These are phyloP conservation scores for Pachydiplax longipennis DNA, from an alignment of 2,888 invertebrate genomes.

Conservation along the genomic window DNA sequence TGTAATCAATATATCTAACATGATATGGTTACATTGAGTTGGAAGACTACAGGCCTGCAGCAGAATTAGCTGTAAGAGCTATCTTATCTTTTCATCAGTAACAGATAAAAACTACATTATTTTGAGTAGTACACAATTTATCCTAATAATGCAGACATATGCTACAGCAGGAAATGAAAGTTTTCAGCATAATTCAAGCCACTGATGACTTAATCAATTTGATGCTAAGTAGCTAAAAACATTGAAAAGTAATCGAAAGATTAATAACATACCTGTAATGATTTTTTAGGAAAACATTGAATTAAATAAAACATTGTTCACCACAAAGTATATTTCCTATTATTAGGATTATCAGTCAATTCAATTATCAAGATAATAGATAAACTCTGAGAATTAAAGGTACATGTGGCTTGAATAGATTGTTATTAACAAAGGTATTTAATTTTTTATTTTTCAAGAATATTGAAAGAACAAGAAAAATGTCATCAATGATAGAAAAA, in stretches of 20 bases:
- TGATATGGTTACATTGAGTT: background rate
- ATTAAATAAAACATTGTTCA: background rate
- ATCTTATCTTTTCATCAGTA: background rate
- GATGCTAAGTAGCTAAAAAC: background rate
- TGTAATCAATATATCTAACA: background rate
- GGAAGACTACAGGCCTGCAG: background rate
- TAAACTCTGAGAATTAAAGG: background rate
- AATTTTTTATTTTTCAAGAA: background rate
- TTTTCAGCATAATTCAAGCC: background rate
- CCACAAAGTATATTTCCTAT: background rate
- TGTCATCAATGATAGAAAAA: background rate
- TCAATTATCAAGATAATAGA: background rate
- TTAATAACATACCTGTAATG: background rate
- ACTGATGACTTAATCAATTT: background rate
- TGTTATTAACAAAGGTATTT: background rate
- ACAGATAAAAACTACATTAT: background rate
- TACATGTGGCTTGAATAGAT: background rate
- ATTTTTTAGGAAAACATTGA: background rate
- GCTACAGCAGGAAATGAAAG: background rate
- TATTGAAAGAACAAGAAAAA: background rate
- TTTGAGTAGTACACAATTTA: background rate
- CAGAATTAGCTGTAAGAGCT: background rate
- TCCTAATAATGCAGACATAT: background rate
- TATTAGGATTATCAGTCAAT: background rate
- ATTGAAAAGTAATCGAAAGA: background rate